Evolutionary conservation across 1,140 invertebrate genomes (phyloP), one percentile per base, ranked within the genome.

Genomic region (Plodia interpunctella): DNA sequence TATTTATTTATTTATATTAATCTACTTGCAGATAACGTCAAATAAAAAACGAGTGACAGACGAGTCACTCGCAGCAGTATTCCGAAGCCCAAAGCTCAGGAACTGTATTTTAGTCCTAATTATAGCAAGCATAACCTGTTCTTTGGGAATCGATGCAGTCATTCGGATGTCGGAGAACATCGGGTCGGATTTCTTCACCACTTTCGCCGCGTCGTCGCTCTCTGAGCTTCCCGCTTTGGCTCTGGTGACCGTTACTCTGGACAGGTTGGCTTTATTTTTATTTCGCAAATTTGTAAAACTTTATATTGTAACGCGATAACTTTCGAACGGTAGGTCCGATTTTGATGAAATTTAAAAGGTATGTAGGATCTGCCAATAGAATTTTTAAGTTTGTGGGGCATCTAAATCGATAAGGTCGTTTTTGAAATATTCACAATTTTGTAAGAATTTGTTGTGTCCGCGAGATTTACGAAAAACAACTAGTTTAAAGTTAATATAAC

Each of bases 141-240:
- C 15, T 1, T n/a, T 53, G 19, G 51, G 19, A 5, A 13, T 53
- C 2, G 51, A 53, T n/a, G 51, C 19, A 2, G 21, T 53, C 21
- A n/a, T 53, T 10, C 15, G 51, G 11, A 20, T 53, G 13, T 74
- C 87, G 4, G 80, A 84, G 60, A 77, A 62, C 38, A 68, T 89
- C 0, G 87, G 83, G 1, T 52, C 80, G 58, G 68, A 88, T 60
- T 76, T 88, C 60, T 90, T 90, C 68, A 57, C 81, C 0, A 83
- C 83, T 0, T 89, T 90, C 63, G 78, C 84, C 0, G 64, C 88
- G 6, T 79, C 77, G 0, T 77, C 83, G 0, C 72, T 76, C 0
- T 83, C 85, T 0, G 79, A 82, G 28, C 65, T 82, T 30, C 79
- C 79, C 1, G 73, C 77, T 5, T 66, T 80, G 18, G 59, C 60